phyloP scores from a whole-genome alignment of 2,888 invertebrate genomes.

The Saturnia japonica region DNA sequence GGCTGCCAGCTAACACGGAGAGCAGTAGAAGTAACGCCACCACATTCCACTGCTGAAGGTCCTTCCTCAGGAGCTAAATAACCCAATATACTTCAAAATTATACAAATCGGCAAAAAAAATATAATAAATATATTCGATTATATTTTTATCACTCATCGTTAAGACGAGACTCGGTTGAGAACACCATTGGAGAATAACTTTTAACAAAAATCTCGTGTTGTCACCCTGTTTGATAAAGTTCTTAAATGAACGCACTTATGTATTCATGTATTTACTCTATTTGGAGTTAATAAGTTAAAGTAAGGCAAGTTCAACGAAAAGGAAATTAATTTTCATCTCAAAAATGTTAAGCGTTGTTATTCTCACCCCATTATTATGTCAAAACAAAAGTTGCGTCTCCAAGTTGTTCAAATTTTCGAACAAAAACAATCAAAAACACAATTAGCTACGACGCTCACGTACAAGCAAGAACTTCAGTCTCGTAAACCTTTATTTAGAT shows the following conservation, averaged over 20 bases:
- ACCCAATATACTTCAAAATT: too few relatives aligned
- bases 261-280: neutral
- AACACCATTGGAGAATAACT: too few relatives aligned
- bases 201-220: too few relatives aligned
- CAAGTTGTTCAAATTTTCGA: slow-evolving; percentile 15
- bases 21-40: slow-evolving; percentile 88
- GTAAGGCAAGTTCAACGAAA: neutral
- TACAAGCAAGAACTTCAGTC: slow-evolving; percentile 17
- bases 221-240: too few relatives aligned
- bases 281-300: neutral
- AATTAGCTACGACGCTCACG: slow-evolving; percentile 24
- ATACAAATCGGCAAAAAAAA: too few relatives aligned
- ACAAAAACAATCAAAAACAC: slow-evolving; percentile 25
- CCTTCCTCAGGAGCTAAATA: slow-evolving; percentile 88
- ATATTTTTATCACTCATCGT: too few relatives aligned
- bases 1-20: slow-evolving; percentile 90
- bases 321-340: neutral
- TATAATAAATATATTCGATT: too few relatives aligned
- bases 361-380: slow-evolving; percentile 2
- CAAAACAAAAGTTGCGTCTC: slow-evolving; percentile 15
- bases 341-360: neutral
- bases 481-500: slow-evolving; percentile 31
- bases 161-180: too few relatives aligned
- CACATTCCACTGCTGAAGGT: slow-evolving; percentile 88
- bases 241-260: too few relatives aligned